These are phyloP conservation scores for Hyperopisus bebe DNA, from an alignment of 2,113 vertebrate species.

Conservation along the genomic window DNA sequence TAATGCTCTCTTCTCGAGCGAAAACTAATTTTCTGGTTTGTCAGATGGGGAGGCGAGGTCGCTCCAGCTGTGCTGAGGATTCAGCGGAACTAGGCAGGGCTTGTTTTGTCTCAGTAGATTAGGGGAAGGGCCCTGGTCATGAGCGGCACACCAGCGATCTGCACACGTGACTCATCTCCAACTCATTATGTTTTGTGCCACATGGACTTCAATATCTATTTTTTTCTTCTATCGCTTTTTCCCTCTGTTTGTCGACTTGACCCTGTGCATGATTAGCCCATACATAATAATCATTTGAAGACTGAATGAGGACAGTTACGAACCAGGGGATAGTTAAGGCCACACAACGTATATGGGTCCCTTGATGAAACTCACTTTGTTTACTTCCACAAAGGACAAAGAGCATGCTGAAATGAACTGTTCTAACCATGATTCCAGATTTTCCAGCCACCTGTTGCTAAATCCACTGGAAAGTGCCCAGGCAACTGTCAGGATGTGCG, in stretches of 20 bases:
- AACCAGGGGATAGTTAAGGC: conserved; percentile 19
- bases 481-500: neutral
- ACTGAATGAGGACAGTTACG: conserved; percentile 19
- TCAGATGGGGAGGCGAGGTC: conserved; percentile 1
- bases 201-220: neutral
- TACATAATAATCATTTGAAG: neutral
- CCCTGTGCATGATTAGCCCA: conserved; percentile 24
- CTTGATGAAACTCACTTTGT: neutral
- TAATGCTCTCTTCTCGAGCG: conserved; percentile 7
- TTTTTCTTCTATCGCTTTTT: neutral
- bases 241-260: conserved; percentile 11
- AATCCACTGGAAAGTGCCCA: neutral
- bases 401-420: neutral
- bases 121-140: neutral
- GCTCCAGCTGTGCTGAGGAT: neutral
- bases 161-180: neutral
- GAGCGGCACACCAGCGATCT: neutral
- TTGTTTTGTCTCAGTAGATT: conserved; percentile 12
- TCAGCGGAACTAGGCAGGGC: neutral
- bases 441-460: neutral
- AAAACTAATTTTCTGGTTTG: conserved; percentile 22
- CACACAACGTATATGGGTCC: neutral
- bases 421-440: neutral
- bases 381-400: neutral
- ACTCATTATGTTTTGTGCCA: conserved; percentile 17